Evolutionary conservation across 2,113 vertebrate genomes (phyloP).

Genomic region (Ochotona curzoniae): DNA sequence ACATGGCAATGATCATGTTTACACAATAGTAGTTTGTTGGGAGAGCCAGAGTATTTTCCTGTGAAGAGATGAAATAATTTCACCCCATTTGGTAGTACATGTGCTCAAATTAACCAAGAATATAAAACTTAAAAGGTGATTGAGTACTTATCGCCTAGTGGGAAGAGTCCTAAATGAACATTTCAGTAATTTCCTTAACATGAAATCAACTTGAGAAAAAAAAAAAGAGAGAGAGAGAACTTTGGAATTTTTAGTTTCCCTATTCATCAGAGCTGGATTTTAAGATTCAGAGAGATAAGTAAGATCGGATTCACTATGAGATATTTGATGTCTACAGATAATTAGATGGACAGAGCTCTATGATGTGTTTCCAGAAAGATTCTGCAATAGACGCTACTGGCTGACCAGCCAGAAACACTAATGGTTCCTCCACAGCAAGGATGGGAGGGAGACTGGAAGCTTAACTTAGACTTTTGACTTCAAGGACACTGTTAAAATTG

Average conservation of each 20-base stretch:
- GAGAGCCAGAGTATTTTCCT: not conserved
- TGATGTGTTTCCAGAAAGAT: not conserved
- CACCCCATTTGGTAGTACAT: not conserved
- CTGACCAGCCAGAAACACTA: not conserved
- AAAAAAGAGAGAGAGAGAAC: not conserved
- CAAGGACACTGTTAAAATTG: not conserved
- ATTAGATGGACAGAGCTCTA: not conserved
- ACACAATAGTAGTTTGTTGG: not conserved
- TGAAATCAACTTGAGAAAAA: conserved; percentile 14
- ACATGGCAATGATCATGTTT: not conserved
- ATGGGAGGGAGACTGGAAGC: not conserved
- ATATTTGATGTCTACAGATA: not conserved
- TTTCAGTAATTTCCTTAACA: conserved; percentile 40
- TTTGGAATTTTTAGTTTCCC: not conserved
- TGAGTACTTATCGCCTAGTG: conserved; percentile 3
- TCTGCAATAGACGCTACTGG: not conserved
- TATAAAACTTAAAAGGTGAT: conserved; percentile 15
- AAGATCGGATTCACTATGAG: not conserved
- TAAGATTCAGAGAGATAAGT: not conserved
- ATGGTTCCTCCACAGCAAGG: not conserved
- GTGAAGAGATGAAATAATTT: conserved; percentile 15
- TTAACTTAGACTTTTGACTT: not conserved
- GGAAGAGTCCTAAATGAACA: not conserved
- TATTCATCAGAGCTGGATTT: not conserved
- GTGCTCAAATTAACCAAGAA: conserved; percentile 46